Base-by-base conservation (phyloP, 2,888 invertebrate species). In the Monoplex corrugatus region DNA sequence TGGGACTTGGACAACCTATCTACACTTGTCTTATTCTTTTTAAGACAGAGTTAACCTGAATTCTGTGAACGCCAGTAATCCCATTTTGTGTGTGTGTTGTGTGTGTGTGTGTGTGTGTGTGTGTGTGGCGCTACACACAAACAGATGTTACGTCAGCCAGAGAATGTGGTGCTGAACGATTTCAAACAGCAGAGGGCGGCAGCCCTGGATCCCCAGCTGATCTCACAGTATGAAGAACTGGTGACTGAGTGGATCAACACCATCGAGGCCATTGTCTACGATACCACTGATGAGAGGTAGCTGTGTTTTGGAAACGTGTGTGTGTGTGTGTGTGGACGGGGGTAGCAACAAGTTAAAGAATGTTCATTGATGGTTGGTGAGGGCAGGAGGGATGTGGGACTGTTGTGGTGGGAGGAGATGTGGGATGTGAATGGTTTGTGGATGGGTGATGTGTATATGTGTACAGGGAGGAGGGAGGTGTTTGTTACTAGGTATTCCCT, bases 161-260 rank as follows among this genome's bases (percentile, higher is more conserved):
- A 95, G 86, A 94, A 94, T 92, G 90, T 95, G 44, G 92, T 95
- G 1, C 91, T 94, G 87, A 94, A 94, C 92, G 95, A 95, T 89
- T 95, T 95, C 93, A 95, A 95, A 89, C 95, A 94, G 89, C 94
- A 95, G 75, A 92, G 95, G 90, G 93, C 95, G 50, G 95, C 95
- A 43, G 95, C 95, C 8, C 89, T 94, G 23, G 95, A 95, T 87
- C 93, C 94, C 50, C 92, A 93, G 63, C 91, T 95, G 75, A 95
- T 96, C 40, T 89, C 92, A 89, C 95, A 95, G 87, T 96, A 95
- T 94, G 96, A 96, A 90, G 94, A 95, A 68, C 92, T 95, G 78
- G 95, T 96, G 6, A 92, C 93, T 87, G 95, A 95, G 87, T 96
- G 96, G 96, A 95, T 96, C 92, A 94, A 93, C 86, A 95, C 95